Base-by-base conservation (phyloP, 2,888 invertebrate species). In the Tachystola acroxantha region DNA sequence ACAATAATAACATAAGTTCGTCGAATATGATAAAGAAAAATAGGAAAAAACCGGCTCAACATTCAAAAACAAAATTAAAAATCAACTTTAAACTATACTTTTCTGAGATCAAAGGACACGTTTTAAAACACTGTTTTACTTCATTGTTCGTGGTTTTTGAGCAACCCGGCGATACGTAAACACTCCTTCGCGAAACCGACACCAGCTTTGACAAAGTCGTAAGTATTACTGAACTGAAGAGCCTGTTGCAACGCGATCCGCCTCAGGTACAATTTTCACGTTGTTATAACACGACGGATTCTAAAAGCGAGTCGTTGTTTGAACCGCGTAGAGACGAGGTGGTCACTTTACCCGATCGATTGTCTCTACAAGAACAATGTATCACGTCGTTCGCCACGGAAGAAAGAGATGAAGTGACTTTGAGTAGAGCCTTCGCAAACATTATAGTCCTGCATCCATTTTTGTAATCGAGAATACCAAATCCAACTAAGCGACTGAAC, bases 201-300 rank as follows among this genome's bases (percentile, higher is more conserved):
- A 58, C 66, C 61, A 53, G 41, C 48, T 58, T 52, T 45, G 48
- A 46, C 67, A 46, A 47, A 64, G 63, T 57, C 71, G 67, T 69
- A 64, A 58, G 63, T 66, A 73, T 68, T 58, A 84, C 82, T 81
- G 35, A 36, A 84, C 82, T 81, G 35, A 36, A 50, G 48, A 46
- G 57, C 58, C 55, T 56, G 57, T 57, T 57, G 62, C 57, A 59
- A 64, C 64, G 57, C 68, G 64, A 57, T 55, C 64, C 50, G 62
- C 59, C 72, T 56, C 75, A 76, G 80, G 78, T 80, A 80, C 57
- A 57, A 69, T 75, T 80, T 80, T 75, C 74, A 78, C 70, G 72
- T 68, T 46, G 46, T 38, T 64, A 57, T 53, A 62, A 81, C 43
- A 60, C 75, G 61, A 43, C 62, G 40, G 48, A 47, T 39, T 55